phyloP scores from a whole-genome alignment of 2,888 invertebrate species.

The Apantesis nais region DNA sequence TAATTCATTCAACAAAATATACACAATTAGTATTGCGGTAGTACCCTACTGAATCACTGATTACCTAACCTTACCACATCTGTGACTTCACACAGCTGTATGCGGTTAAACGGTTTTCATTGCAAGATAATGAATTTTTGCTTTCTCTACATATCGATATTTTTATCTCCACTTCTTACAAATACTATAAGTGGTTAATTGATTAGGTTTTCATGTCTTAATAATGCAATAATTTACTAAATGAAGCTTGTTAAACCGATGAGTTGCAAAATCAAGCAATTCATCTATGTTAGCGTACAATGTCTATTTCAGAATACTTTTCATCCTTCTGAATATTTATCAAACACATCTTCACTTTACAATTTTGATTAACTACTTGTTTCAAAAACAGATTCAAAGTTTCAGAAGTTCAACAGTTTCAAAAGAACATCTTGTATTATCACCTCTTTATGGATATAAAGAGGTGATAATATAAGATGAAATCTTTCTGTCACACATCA shows the following conservation, averaged over 20 bases:
- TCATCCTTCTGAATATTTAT: not conserved
- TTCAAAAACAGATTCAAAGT: no score
- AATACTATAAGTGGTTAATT: not conserved
- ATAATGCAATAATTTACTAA: not conserved
- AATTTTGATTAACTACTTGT: no score
- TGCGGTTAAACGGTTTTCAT: slow-evolving; percentile 27
- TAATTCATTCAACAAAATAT: not conserved
- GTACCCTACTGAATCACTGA: slow-evolving; percentile 18
- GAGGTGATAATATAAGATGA: no score
- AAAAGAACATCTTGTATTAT: no score
- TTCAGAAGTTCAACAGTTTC: no score
- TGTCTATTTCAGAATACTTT: not conserved
- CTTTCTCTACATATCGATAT: not conserved
- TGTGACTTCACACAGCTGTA: slow-evolving; percentile 26
- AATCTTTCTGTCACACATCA: no score
- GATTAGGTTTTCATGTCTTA: not conserved
- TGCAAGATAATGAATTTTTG: slow-evolving; percentile 38
- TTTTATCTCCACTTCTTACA: not conserved
- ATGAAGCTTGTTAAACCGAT: not conserved
- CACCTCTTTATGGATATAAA: no score
- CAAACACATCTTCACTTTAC: no score
- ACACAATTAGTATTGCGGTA: slow-evolving; percentile 28
- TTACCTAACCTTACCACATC: slow-evolving; percentile 16
- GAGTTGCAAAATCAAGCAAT: not conserved
- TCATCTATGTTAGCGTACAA: not conserved